A percentile compares a stretch with the other conserved stretches of the same genome.
Evolutionary conservation across 64 coral and sea anemone genomes (phyloP).

Genomic region (Platygyra sinensis): DNA sequence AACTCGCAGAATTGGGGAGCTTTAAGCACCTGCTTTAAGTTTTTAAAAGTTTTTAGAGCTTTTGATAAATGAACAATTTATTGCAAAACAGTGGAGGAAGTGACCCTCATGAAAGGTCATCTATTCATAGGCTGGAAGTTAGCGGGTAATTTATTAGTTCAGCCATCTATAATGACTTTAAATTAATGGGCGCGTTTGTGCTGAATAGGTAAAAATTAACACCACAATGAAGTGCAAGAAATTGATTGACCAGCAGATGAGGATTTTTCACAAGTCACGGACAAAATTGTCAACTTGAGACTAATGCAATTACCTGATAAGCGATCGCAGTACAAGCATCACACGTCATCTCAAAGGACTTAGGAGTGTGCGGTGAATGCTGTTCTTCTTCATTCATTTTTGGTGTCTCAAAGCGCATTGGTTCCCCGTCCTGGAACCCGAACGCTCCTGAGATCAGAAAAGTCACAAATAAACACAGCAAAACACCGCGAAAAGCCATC

Average conservation of each 20-base stretch:
- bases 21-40: too few species aligned
- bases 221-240: too few species aligned
- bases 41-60: too few species aligned
- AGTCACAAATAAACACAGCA: not conserved
- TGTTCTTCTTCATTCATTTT: slow-evolving; percentile 98
- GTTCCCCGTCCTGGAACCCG: slow-evolving; percentile 47
- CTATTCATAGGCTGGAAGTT: not conserved
- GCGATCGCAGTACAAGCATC: slow-evolving; percentile 94
- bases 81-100: too few species aligned
- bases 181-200: not conserved
- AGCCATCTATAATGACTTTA: not conserved
- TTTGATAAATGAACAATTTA: too few species aligned
- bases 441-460: not conserved
- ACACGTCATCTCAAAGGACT: slow-evolving; percentile 92
- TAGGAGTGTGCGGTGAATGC: slow-evolving; percentile 89
- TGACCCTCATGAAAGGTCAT: not conserved
- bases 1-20: too few species aligned
- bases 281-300: not conserved
- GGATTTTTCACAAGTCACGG: not conserved
- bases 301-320: slow-evolving; percentile 65
- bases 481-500: not conserved
- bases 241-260: too few species aligned
- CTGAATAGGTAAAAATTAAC: not conserved
- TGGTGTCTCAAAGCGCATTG: slow-evolving; percentile 97
- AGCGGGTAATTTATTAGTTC: slow-evolving; percentile 19